Conservation (phyloP, 2,888 invertebrate species). For the Heliconius ismenius region DNA sequence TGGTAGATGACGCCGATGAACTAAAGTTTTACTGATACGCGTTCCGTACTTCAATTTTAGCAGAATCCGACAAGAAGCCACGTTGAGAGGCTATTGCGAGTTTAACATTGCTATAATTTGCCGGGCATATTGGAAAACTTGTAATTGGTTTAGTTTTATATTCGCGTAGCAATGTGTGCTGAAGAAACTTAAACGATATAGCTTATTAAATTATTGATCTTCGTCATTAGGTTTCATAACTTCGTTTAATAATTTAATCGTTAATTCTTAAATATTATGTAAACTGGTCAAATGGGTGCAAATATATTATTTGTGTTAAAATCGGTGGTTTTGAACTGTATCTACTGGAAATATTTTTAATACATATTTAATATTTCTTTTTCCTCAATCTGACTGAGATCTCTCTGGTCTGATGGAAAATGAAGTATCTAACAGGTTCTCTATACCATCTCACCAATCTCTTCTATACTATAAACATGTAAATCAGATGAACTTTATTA, state of each 20-base stretch:
- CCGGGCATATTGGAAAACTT: constrained; percentile 77
- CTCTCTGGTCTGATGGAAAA: neutral
- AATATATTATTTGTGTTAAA: neutral
- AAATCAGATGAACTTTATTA: neutral
- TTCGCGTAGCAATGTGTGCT: constrained; percentile 64
- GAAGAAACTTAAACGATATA: constrained; percentile 67
- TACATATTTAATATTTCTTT: neutral
- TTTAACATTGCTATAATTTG: constrained; percentile 75
- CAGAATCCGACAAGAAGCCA: constrained; percentile 61
- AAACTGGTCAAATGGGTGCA: neutral
- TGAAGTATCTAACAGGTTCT: neutral
- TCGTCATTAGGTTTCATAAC: constrained; percentile 31
- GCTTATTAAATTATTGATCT: constrained; percentile 53
- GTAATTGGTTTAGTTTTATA: constrained; percentile 79
- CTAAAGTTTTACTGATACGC: constrained; percentile 47
- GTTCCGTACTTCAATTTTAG: constrained; percentile 60
- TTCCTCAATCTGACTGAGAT: neutral
- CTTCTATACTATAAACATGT: neutral
- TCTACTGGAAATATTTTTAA: no score
- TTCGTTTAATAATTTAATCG: constrained; percentile 13
- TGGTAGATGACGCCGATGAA: constrained; percentile 35
- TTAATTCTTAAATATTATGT: neutral
- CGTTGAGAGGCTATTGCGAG: constrained; percentile 64
- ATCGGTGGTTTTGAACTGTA: neutral
- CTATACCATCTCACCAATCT: neutral